Conservation (phyloP, 2,888 invertebrate species). For the Pemphredon lugubris region DNA sequence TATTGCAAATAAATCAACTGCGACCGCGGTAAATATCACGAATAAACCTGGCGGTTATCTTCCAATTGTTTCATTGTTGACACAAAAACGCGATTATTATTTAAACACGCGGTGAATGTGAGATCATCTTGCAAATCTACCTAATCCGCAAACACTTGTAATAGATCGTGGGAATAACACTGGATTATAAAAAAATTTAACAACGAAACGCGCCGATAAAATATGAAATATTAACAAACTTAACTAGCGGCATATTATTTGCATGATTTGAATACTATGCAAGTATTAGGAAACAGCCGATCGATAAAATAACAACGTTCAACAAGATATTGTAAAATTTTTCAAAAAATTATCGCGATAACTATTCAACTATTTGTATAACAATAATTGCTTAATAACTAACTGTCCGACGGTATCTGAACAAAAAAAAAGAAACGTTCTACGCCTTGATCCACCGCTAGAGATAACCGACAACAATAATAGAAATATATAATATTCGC, state of each 20-base stretch:
- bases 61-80: conserved; percentile 20
- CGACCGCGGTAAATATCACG: conserved; percentile 18
- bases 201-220: background rate
- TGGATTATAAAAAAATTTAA: background rate
- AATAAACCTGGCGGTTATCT: conserved; percentile 14
- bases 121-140: conserved; percentile 27
- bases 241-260: background rate
- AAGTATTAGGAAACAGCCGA: background rate
- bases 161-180: background rate
- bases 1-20: conserved; percentile 19
- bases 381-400: no score
- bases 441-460: no score
- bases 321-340: background rate
- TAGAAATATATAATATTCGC: background rate
- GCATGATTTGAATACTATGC: background rate
- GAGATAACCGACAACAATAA: no score
- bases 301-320: background rate
- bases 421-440: background rate
- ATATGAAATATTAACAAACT: background rate
- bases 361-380: background rate
- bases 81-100: conserved; percentile 43
- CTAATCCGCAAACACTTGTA: no score
- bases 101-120: conserved; percentile 27
- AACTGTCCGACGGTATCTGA: background rate
- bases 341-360: background rate